These are phyloP conservation scores for Cathartes aura DNA, from an alignment of 2,113 vertebrate genomes.

Conservation along the genomic window DNA sequence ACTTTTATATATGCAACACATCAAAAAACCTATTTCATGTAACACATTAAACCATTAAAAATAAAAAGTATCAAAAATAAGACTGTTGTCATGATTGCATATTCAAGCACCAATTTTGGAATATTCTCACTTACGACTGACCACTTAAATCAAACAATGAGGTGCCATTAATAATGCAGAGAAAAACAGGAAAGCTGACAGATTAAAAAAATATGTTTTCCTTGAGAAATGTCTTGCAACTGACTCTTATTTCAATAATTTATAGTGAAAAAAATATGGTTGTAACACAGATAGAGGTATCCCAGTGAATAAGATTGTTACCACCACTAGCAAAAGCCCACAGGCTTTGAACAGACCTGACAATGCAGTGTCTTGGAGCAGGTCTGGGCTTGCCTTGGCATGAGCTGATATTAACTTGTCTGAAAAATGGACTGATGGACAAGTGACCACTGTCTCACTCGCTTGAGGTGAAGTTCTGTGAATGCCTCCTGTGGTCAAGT, in stretches of 20 bases:
- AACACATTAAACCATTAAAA: neutral
- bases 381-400: neutral
- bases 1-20: neutral
- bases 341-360: neutral
- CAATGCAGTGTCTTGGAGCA: neutral
- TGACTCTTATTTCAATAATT: neutral
- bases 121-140: neutral
- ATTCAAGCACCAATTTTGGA: neutral
- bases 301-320: neutral
- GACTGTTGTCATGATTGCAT: neutral
- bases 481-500: neutral
- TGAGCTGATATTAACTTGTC: neutral
- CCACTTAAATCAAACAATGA: neutral
- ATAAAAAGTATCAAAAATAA: neutral
- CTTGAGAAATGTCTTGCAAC: neutral
- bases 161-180: neutral
- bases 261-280: neutral
- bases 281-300: neutral
- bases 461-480: neutral
- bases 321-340: neutral
- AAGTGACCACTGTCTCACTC: neutral
- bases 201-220: neutral
- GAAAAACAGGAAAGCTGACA: neutral
- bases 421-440: neutral
- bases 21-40: too few species aligned